These are phyloP conservation scores for Pseudoatta argentina DNA, from an alignment of 1,140 invertebrate species.

Conservation along the genomic window DNA sequence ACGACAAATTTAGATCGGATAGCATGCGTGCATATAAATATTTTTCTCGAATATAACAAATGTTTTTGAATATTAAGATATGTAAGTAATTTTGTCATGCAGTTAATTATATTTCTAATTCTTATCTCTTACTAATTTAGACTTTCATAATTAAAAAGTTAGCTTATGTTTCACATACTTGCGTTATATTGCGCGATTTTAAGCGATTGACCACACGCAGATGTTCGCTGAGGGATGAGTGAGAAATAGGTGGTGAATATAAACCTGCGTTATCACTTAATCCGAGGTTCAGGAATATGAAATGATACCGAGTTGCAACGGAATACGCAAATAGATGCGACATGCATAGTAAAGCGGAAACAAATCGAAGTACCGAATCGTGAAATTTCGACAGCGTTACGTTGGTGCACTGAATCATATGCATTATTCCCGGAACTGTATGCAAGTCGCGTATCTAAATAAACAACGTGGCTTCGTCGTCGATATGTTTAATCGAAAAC, in stretches of 20 bases:
- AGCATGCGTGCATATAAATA: not conserved
- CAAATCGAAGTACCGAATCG: conserved; percentile 25
- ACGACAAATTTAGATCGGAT: not conserved
- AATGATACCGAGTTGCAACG: conserved; percentile 6
- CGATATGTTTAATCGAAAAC: conserved; percentile 42
- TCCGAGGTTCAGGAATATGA: conserved; percentile 16
- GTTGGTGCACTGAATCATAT: not conserved
- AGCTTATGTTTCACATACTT: not conserved
- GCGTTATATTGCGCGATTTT: conserved; percentile 7
- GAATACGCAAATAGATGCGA: conserved; percentile 8
- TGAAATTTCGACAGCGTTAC: conserved; percentile 36
- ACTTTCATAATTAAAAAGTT: not conserved
- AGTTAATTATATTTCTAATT: not conserved
- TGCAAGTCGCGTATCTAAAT: conserved; percentile 25
- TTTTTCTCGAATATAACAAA: not conserved
- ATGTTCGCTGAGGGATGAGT: conserved; percentile 7
- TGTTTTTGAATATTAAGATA: not conserved
- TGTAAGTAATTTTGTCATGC: not conserved
- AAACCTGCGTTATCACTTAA: conserved; percentile 48
- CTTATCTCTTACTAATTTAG: no score
- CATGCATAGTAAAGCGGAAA: conserved; percentile 40
- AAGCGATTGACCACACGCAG: not conserved
- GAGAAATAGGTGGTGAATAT: conserved; percentile 8
- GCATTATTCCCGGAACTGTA: not conserved
- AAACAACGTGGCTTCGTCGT: conserved; percentile 33